Percentiles rank a stretch among this genome's conserved stretches.
These are phyloP conservation scores for Aphrocallistes beatrix DNA, from an alignment of 37 sponge, comb jelly and placozoan genomes.

Conservation along the genomic window DNA sequence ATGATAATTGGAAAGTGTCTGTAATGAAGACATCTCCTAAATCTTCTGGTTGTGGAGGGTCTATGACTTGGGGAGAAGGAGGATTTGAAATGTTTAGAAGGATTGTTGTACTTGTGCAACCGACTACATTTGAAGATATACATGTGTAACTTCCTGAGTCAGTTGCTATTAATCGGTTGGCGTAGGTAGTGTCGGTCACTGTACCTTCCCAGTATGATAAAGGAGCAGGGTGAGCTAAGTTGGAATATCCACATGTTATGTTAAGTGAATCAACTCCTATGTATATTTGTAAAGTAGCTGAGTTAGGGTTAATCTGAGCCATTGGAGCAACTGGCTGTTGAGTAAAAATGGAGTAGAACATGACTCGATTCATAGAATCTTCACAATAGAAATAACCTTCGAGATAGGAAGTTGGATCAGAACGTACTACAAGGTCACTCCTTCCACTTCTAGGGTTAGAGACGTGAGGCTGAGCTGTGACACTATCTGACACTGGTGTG, in stretches of 20 bases:
- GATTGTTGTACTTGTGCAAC: neutral
- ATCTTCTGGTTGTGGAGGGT: neutral
- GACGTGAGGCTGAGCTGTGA: neutral
- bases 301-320: neutral
- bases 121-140: neutral
- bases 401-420: neutral
- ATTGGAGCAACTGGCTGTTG: neutral
- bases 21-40: neutral
- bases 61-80: neutral
- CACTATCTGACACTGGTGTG: neutral
- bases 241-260: neutral
- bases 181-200: neutral
- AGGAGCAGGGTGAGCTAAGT: neutral
- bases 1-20: neutral
- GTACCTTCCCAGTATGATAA: constrained; percentile 1
- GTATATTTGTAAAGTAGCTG: neutral
- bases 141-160: neutral
- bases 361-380: neutral
- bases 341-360: neutral
- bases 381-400: neutral
- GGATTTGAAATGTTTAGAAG: neutral
- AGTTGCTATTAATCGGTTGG: neutral
- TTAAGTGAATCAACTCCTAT: neutral
- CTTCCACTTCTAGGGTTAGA: neutral
- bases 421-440: neutral